phyloP scores from a whole-genome alignment of 2,113 vertebrate species.

The rat (Rattus norvegicus) region GRCr8 NC_086019.1:220692001-220692500 shows the following conservation, averaged over 20 bases:
- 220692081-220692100: slow-evolving; percentile 89
- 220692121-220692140: slow-evolving; percentile 85
- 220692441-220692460: slow-evolving; percentile 74
- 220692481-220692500: slow-evolving; percentile 65
- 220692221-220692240: slow-evolving; percentile 84
- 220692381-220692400: slow-evolving; percentile 28
- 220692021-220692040: slow-evolving; percentile 73
- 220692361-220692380: slow-evolving; percentile 81
- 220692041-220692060: slow-evolving; percentile 77
- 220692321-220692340: slow-evolving; percentile 90
- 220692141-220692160: slow-evolving; percentile 87
- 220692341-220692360: slow-evolving; percentile 83
- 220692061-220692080: slow-evolving; percentile 85
- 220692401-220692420: slow-evolving; percentile 34
- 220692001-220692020: slow-evolving; percentile 46
- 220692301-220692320: slow-evolving; percentile 87
- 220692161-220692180: slow-evolving; percentile 88
- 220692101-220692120: slow-evolving; percentile 88
- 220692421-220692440: slow-evolving; percentile 72
- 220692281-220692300: slow-evolving; percentile 88
- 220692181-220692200: slow-evolving; percentile 90
- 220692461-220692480: slow-evolving; percentile 48
- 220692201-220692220: slow-evolving; percentile 80
- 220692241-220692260: slow-evolving; percentile 85
- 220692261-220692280: slow-evolving; percentile 92